These are phyloP conservation scores for Dicycla oo DNA, from an alignment of 2,888 invertebrate genomes.

Conservation along the genomic window DNA sequence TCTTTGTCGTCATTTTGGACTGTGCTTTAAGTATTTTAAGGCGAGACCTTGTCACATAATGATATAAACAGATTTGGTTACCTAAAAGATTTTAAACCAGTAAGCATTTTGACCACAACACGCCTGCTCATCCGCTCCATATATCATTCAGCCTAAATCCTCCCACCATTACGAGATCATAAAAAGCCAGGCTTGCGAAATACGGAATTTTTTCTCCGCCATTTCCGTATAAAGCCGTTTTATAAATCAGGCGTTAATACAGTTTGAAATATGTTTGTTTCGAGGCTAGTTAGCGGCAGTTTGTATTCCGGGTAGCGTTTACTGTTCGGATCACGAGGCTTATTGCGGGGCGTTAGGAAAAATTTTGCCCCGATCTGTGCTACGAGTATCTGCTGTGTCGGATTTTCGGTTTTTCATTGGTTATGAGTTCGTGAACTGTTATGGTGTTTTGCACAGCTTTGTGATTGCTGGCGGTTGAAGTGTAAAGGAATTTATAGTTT, in stretches of 20 bases:
- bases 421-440: constrained; percentile 44
- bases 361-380: constrained; percentile 64
- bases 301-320: constrained; percentile 77
- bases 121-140: constrained; percentile 55
- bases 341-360: constrained; percentile 70
- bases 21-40: not conserved
- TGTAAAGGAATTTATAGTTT: not conserved
- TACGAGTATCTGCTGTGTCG: constrained; percentile 35
- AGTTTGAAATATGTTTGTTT: constrained; percentile 80
- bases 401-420: constrained; percentile 44
- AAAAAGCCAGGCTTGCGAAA: constrained; percentile 69
- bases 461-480: constrained; percentile 23
- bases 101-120: constrained; percentile 35
- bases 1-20: not conserved
- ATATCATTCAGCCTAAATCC: constrained; percentile 69
- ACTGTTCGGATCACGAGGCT: constrained; percentile 62
- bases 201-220: constrained; percentile 69
- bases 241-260: constrained; percentile 83
- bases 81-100: constrained; percentile 5
- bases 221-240: constrained; percentile 73
- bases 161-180: constrained; percentile 67
- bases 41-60: too few species aligned
- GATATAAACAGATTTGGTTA: not conserved
- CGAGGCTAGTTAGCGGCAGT: constrained; percentile 78
- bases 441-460: constrained; percentile 31